Base-by-base conservation (phyloP, 2,888 invertebrate species). In the Pachydiplax longipennis region DNA sequence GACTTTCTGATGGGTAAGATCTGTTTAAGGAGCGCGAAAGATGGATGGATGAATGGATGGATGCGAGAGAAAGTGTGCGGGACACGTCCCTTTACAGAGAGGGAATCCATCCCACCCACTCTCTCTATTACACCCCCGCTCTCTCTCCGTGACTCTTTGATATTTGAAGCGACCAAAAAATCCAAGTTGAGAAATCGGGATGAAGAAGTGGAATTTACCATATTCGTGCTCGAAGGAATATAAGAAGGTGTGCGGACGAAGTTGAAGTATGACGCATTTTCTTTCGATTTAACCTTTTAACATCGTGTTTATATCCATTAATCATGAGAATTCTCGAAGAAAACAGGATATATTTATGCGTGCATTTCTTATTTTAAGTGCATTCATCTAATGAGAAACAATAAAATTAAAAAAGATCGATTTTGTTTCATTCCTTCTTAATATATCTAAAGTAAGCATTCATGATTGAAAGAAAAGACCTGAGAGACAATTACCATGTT, bases 11-110 rank as follows among this genome's bases (percentile, higher is more conserved):
- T 40, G 40, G 87, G 61, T 37, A 61, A 87, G 87, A 65, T 87
- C 87, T 87, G 37, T 87, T 87, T 12, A 87, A 61, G 87, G 22
- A 61, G 22, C 61, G 87, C 13, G n/a, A 87, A 87, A 87, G 87
- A 87, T 87, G 87, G 87, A 87, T 87, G 37, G 83, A 58, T 58
- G 22, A n/a, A 22, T 15, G 83, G 83, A 61, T 25, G 83, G n/a
- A 73, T 13, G 73, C 31, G 35, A 37, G 87, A 61, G 87, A 87
- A 87, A 87, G 87, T 61, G 87, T 87, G 61, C 87, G 87, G 35
- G 83, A 83, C 83, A 58, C 83, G 58, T 25, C 35, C 58, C 25
- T 83, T 83, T 53, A 83, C 53, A 31, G 83, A 58, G 35, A 58
- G 15, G 35, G 58, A 15, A 53, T 58, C 44, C 83, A 83, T 58